Conservation (phyloP, 2,888 invertebrate genomes). For the Nysson spinosus region DNA sequence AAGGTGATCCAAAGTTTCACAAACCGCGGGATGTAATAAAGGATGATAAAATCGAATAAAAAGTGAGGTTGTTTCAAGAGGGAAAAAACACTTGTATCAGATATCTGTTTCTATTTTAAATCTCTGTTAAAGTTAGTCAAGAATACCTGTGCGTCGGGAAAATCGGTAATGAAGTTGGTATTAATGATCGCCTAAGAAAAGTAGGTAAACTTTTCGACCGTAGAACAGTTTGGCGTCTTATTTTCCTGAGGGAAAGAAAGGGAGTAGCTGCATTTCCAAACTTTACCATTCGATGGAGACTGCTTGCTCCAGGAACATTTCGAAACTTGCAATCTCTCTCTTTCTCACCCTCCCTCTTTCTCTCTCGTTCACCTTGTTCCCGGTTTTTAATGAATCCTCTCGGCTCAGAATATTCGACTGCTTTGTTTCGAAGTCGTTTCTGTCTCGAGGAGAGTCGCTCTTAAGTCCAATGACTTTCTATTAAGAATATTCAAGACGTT, state of each 20-base stretch:
- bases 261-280: constrained; percentile 24
- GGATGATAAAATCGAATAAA: too few species aligned
- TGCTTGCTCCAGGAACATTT: constrained; percentile 36
- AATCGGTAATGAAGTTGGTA: constrained; percentile 52
- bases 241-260: constrained; percentile 2
- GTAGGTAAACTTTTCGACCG: constrained; percentile 40
- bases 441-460: not conserved
- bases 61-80: too few species aligned
- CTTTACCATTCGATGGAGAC: constrained; percentile 37
- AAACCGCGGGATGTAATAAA: too few species aligned
- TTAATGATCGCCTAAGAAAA: constrained; percentile 38
- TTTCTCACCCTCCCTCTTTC: too few species aligned
- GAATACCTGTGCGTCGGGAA: constrained; percentile 22
- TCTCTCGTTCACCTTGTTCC: constrained; percentile 19
- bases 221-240: constrained; percentile 23
- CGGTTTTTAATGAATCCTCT: constrained; percentile 55
- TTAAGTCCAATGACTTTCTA: constrained; percentile 17
- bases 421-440: constrained; percentile 36
- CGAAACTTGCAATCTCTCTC: too few species aligned
- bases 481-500: not conserved
- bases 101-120: constrained; percentile 26
- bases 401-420: constrained; percentile 29
- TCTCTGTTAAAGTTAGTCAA: constrained; percentile 37
- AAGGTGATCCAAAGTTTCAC: too few species aligned
- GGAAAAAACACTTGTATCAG: constrained; percentile 9